These are phyloP conservation scores for Capromys pilorides DNA, from an alignment of 2,797 vertebrate genomes.

Conservation along the genomic window DNA sequence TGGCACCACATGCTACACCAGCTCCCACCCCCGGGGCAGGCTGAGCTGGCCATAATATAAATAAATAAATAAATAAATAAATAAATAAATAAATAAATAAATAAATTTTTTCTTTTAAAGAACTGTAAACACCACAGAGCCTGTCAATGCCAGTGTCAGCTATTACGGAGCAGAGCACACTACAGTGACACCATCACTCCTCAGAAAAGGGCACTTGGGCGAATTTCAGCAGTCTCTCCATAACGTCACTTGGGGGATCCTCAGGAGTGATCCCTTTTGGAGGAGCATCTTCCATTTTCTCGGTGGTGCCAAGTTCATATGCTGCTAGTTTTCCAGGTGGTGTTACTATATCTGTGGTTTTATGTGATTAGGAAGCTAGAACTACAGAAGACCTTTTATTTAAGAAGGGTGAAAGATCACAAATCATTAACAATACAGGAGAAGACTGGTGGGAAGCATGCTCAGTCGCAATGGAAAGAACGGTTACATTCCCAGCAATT, in stretches of 20 bases:
- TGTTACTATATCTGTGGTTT: slow-evolving; percentile 97
- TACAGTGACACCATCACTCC: slow-evolving; percentile 87
- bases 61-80: no score
- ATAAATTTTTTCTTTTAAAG: no score
- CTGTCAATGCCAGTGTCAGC: slow-evolving; percentile 86
- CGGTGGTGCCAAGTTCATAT: slow-evolving; percentile 92
- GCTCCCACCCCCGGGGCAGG: no score
- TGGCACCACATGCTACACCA: no score
- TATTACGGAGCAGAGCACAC: slow-evolving; percentile 93
- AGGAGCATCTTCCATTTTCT: slow-evolving; percentile 93
- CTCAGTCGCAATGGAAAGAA: no score
- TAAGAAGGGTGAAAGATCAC: slow-evolving; percentile 96
- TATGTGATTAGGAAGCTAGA: slow-evolving; percentile 98
- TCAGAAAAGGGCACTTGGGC: slow-evolving; percentile 88
- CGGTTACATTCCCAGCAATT: no score
- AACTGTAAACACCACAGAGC: slow-evolving; percentile 85
- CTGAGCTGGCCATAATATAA: no score
- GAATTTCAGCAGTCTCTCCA: slow-evolving; percentile 93
- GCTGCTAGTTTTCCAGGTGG: slow-evolving; percentile 91
- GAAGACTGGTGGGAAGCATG: no score
- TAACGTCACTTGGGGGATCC: slow-evolving; percentile 94
- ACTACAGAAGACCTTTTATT: slow-evolving; percentile 97
- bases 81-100: no score
- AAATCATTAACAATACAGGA: slow-evolving; percentile 99
- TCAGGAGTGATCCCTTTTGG: slow-evolving; percentile 94